Evolutionary conservation across 2,888 invertebrate species (phyloP), one percentile per base, ranked within the genome.

Genomic region (Alcis repandata): DNA sequence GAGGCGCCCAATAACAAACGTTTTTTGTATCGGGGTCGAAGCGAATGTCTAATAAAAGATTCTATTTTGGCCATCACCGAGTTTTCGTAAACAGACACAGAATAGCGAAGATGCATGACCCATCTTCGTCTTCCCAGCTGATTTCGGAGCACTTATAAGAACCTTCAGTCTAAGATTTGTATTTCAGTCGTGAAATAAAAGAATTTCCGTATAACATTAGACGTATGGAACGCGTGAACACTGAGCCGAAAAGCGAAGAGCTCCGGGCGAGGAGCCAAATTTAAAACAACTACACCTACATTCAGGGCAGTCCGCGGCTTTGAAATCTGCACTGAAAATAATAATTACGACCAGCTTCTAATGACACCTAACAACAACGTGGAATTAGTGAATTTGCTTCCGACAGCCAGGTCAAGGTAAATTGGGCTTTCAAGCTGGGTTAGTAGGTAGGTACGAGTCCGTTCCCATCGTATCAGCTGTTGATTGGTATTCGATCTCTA

Each of bases 181-280:
- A 67, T 71, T 69, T 71, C 73, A 73, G 67, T 78, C 72, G 65
- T 66, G 67, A 68, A 66, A 59, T 63, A 52, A 53, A 77, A 78
- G 73, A 80, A 78, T 80, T 83, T 87, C 81, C 75, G 74, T 76
- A 78, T 82, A 85, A 82, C 80, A 74, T 77, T 74, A 76, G 80
- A 78, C 79, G 81, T 83, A 83, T 83, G 77, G 71, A 79, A 79
- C 83, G 83, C 82, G 76, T 75, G 75, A 75, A 78, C 78, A 90
- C 88, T 86, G 86, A 79, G 78, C 79, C 8, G 76, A 77, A 72
- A 82, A 83, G 78, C 85, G 83, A 81, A 86, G 78, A 84, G 75
- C 77, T 79, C 86, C 87, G 90, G 93, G 93, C 93, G 84, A 65
- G 62, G 89, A 79, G 91, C 93, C 92, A 93, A 92, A 88, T 84